Evolutionary conservation across 2,888 invertebrate species (phyloP).

Genomic region (Brenthis daphne): DNA sequence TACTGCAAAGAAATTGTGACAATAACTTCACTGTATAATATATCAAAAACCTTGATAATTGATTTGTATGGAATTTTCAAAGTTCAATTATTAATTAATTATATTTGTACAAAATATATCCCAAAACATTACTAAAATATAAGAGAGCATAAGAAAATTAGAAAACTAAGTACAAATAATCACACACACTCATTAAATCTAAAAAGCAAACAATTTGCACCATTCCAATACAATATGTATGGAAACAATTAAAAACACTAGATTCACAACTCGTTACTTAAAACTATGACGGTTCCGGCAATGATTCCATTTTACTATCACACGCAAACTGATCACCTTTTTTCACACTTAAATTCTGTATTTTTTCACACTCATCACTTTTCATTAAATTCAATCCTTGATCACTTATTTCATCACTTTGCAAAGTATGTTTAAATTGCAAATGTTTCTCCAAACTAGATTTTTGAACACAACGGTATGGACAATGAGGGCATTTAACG

Average conservation of each 20-base stretch:
- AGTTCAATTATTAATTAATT: not conserved
- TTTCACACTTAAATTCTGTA: conserved; percentile 41
- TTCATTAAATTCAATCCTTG: conserved; percentile 36
- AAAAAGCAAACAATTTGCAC: conserved; percentile 18
- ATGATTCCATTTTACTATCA: conserved; percentile 41
- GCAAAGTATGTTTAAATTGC: conserved; percentile 64
- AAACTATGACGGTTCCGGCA: conserved; percentile 47
- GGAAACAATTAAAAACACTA: conserved; percentile 19
- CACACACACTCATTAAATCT: conserved; percentile 1
- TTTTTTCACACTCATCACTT: conserved; percentile 34
- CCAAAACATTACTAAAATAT: not conserved
- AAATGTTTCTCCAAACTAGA: conserved; percentile 75
- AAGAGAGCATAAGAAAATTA: conserved; percentile 13
- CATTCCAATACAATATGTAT: conserved; percentile 22
- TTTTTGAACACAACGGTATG: conserved; percentile 73
- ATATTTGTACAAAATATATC: not conserved
- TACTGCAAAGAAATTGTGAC: not conserved
- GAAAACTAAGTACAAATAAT: conserved; percentile 17
- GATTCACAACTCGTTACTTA: conserved; percentile 27
- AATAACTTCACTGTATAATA: not conserved
- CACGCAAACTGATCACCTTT: conserved; percentile 35
- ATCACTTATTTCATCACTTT: conserved; percentile 23
- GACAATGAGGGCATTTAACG: conserved; percentile 68
- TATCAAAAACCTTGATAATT: too few relatives aligned
- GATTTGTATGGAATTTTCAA: too few relatives aligned